Evolutionary conservation across 2,888 invertebrate genomes (phyloP), one percentile per base, ranked within the genome.

Genomic region (Uropetala carovei): DNA sequence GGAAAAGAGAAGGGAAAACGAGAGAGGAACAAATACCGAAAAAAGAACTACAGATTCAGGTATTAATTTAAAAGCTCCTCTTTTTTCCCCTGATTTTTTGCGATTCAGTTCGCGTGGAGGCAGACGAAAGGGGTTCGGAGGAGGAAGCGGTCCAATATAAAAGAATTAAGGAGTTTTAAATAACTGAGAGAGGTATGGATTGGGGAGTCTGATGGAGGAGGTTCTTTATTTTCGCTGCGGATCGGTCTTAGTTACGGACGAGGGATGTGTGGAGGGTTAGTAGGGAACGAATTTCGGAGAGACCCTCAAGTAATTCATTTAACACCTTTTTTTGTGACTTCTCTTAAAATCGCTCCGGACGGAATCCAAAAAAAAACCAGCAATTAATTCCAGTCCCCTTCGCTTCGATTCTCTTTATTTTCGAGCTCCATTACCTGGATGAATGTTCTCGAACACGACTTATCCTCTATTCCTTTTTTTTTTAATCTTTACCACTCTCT

Each of bases 91-190:
- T 16, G 43, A 43, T 43, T 30, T 43, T 83, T 83, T 18, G 18
- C 18, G n/a, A 83, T 57, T 43, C 56, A 18, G 83, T n/a, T 83
- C 43, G 43, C 56, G 83, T 30, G 83, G 83, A 14, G 43, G 43
- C 14, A 82, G 82, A 43, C 82, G 22, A 14, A 30, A 43, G 13
- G 43, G 10, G 27, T 27, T 30, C 82, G 43, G 43, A 43, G 43
- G 43, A 43, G 43, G 43, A 43, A 43, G 43, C 43, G 68, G 22
- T 68, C 68, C 68, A 68, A 75, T 75, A 75, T 27, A 75, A 75
- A 75, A 75, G 75, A 75, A 75, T 75, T 75, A 75, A 75, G 75
- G 75, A 83, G 56, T 57, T 43, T 83, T 83, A 83, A 83, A 43
- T 57, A 18, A 43, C 30, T 27, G 16, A 60, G 18, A 27, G 60